Percentiles rank a stretch among this genome's conserved stretches.
Conservation (phyloP, 1,140 invertebrate genomes). For the Branchinecta lynchi region DNA sequence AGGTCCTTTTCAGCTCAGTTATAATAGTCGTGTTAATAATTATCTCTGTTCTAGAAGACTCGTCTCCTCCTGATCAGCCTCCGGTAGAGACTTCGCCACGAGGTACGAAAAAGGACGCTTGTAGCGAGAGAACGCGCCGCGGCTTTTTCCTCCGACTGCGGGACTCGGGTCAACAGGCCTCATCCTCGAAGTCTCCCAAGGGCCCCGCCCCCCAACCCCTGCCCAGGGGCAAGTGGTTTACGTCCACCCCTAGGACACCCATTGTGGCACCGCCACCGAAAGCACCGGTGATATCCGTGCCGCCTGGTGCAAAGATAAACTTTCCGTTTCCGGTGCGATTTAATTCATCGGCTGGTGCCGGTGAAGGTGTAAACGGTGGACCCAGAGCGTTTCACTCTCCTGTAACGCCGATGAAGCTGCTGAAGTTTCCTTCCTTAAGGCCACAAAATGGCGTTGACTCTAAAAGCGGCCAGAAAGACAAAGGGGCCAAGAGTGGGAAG, state of each 20-base stretch:
- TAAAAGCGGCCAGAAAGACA: not conserved
- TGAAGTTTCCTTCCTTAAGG: constrained; percentile 1
- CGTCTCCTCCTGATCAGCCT: too few relatives aligned
- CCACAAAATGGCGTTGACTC: not conserved
- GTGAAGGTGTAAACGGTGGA: not conserved
- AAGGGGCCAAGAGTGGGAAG: not conserved
- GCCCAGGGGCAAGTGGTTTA: not conserved
- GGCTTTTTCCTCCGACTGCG: constrained; percentile 2
- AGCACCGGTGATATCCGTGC: not conserved
- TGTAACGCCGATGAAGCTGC: not conserved
- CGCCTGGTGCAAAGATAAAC: not conserved
- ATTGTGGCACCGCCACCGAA: not conserved
- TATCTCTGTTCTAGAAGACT: too few relatives aligned
- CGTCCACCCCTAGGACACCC: not conserved
- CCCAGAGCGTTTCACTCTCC: not conserved
- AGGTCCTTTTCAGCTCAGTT: too few relatives aligned
- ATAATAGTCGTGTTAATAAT: too few relatives aligned
- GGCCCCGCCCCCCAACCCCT: not conserved
- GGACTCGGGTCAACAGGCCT: not conserved
- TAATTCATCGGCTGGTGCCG: not conserved
- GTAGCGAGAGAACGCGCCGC: not conserved
- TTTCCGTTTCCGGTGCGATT: not conserved
- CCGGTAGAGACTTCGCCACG: too few relatives aligned
- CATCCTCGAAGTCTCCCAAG: not conserved
- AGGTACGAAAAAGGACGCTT: too few relatives aligned